These are phyloP conservation scores for Sphaeramia orbicularis DNA, from an alignment of 2,797 vertebrate genomes.

Conservation along the genomic window DNA sequence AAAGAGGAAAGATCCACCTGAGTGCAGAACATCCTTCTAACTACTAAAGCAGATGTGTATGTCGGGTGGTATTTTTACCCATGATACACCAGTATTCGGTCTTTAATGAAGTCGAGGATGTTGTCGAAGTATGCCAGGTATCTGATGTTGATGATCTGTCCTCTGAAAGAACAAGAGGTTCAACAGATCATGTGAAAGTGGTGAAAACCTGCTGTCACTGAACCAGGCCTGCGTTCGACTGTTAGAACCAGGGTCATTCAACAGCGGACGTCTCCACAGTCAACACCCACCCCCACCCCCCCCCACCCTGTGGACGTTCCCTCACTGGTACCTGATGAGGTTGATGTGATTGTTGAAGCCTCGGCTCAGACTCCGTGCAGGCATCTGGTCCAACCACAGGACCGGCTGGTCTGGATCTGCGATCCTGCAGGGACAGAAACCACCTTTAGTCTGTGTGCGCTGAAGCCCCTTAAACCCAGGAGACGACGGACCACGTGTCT, in stretches of 20 bases:
- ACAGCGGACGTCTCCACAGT: too few relatives aligned
- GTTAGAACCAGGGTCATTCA: too few relatives aligned
- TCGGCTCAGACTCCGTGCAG: constrained; percentile 93
- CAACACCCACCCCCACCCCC: too few relatives aligned
- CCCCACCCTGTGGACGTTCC: too few relatives aligned
- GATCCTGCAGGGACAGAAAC: constrained; percentile 82
- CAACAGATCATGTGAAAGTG: constrained; percentile 1
- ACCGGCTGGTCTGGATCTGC: constrained; percentile 98
- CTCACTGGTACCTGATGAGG: constrained; percentile 93
- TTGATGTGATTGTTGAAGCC: constrained; percentile 99
- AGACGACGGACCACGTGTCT: too few relatives aligned
- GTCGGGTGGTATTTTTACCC: constrained; percentile 84
- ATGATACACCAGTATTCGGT: constrained; percentile 96
- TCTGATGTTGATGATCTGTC: constrained; percentile 97
- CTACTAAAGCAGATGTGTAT: not conserved
- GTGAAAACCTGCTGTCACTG: not conserved
- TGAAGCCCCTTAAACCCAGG: not conserved
- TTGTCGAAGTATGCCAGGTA: constrained; percentile 97
- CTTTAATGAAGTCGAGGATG: constrained; percentile 98
- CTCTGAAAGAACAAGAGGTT: constrained; percentile 77
- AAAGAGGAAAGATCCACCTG: not conserved
- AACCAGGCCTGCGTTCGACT: too few relatives aligned
- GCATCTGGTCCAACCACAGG: constrained; percentile 98
- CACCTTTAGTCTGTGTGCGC: constrained; percentile 15
- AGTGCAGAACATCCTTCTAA: not conserved